Evolutionary conservation across 1,140 invertebrate genomes (phyloP).

Genomic region (Aradophagus sp.): DNA sequence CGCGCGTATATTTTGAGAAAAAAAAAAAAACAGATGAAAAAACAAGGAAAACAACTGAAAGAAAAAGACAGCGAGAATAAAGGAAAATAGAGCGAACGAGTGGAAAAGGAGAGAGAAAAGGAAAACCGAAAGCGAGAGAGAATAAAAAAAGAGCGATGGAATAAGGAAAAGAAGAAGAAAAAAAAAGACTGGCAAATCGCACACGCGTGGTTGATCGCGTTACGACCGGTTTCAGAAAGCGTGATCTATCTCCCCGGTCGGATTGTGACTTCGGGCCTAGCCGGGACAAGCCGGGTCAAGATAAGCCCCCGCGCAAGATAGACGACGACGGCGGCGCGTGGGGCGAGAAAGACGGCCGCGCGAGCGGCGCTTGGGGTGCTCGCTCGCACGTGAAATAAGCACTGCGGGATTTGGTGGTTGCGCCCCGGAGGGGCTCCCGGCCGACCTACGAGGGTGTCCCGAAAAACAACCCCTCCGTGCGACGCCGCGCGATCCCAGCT

Average conservation of each 20-base stretch:
- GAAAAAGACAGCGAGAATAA: too few species aligned
- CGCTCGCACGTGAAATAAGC: conserved; percentile 75
- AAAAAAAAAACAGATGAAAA: too few species aligned
- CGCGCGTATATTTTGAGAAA: conserved; percentile 30
- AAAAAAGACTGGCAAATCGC: conserved; percentile 48
- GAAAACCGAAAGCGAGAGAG: too few species aligned
- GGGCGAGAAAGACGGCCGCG: conserved; percentile 36
- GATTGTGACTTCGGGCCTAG: conserved; percentile 43
- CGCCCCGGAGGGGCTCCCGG: conserved; percentile 68
- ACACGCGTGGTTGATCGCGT: conserved; percentile 53
- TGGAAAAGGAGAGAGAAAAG: too few species aligned
- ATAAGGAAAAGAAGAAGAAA: too few species aligned
- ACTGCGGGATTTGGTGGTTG: conserved; percentile 73
- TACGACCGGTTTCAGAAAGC: conserved; percentile 43
- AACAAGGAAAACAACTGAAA: too few species aligned
- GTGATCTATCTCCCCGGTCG: conserved; percentile 41
- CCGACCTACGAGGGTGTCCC: conserved; percentile 55
- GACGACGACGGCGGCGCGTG: conserved; percentile 9
- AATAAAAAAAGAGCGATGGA: too few species aligned
- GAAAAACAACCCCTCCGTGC: conserved; percentile 59
- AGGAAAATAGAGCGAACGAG: too few species aligned
- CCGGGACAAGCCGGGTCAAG: conserved; percentile 64
- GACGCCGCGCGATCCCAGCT: conserved; percentile 66
- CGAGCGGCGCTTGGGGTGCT: conserved; percentile 69
- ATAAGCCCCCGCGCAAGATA: conserved; percentile 64